Percentiles rank a stretch among this genome's conserved stretches.
phyloP scores from a whole-genome alignment of 1,140 invertebrate genomes.

The Chionoecetes opilio region DNA sequence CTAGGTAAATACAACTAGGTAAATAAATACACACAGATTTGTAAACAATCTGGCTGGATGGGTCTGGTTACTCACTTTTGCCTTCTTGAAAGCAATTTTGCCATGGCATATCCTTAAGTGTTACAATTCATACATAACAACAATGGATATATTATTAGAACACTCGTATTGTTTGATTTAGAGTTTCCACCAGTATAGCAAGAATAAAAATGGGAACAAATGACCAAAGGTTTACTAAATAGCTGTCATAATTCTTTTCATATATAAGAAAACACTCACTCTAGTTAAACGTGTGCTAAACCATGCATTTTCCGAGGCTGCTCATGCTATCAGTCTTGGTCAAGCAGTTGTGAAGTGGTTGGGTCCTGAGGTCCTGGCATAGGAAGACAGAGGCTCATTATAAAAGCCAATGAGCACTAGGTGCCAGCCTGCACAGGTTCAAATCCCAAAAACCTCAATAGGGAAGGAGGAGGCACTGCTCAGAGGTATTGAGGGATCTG shows the following conservation, averaged over 20 bases:
- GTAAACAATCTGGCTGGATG: no score
- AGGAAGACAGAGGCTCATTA: conserved; percentile 32
- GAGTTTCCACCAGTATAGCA: no score
- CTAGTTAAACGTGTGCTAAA: background rate
- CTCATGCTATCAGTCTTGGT: background rate
- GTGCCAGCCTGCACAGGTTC: conserved; percentile 64
- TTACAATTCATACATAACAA: no score
- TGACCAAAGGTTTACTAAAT: no score
- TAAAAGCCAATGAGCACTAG: conserved; percentile 44
- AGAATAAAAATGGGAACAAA: no score
- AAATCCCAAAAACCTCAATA: conserved; percentile 64
- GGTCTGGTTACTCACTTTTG: no score
- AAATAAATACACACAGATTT: no score
- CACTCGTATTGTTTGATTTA: no score
- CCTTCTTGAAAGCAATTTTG: no score
- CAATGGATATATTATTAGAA: no score
- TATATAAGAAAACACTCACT: background rate
- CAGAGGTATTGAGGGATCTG: conserved; percentile 51
- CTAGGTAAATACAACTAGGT: no score
- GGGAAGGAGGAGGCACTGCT: conserved; percentile 66
- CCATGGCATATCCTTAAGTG: no score
- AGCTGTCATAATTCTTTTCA: background rate
- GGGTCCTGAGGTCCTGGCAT: background rate
- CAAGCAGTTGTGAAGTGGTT: conserved; percentile 7
- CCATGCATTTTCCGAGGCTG: background rate